Evolutionary conservation across 2,888 invertebrate species (phyloP).

Genomic region (Lamproptera curius): DNA sequence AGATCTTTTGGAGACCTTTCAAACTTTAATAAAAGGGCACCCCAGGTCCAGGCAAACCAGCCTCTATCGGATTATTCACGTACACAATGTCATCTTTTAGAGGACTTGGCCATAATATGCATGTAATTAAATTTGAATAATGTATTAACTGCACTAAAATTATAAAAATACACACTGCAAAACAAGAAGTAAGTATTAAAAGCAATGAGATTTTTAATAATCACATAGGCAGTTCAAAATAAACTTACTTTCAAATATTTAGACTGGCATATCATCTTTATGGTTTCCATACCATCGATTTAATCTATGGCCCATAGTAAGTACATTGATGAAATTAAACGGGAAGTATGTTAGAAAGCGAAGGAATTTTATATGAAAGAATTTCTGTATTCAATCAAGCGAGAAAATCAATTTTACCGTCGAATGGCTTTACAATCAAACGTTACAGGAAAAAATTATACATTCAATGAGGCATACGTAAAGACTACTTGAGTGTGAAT

Average conservation of each 20-base stretch:
- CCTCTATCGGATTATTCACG: conserved; percentile 47
- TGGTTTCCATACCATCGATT: neutral
- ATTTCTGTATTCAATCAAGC: conserved; percentile 32
- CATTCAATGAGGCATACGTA: neutral
- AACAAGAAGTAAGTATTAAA: neutral
- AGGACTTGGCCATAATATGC: conserved; percentile 32
- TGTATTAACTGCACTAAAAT: conserved; percentile 29
- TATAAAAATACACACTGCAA: conserved; percentile 40
- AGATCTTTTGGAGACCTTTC: too few relatives aligned
- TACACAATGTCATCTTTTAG: conserved; percentile 33
- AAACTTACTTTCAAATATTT: conserved; percentile 28
- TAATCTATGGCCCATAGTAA: neutral
- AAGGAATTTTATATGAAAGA: conserved; percentile 1
- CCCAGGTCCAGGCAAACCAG: conserved; percentile 46
- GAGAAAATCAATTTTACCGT: conserved; percentile 49
- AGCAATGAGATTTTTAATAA: too few relatives aligned
- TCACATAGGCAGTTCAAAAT: neutral
- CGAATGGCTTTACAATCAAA: conserved; percentile 39
- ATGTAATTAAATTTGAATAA: conserved; percentile 26
- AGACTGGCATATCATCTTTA: conserved; percentile 21
- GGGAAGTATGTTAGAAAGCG: neutral
- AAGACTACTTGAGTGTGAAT: neutral
- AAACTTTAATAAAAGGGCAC: too few relatives aligned
- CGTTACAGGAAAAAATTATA: conserved; percentile 24
- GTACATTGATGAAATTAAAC: conserved; percentile 11